Evolutionary conservation across 2,888 invertebrate genomes (phyloP), one percentile per base, ranked within the genome.

Genomic region (Acronicta alni): DNA sequence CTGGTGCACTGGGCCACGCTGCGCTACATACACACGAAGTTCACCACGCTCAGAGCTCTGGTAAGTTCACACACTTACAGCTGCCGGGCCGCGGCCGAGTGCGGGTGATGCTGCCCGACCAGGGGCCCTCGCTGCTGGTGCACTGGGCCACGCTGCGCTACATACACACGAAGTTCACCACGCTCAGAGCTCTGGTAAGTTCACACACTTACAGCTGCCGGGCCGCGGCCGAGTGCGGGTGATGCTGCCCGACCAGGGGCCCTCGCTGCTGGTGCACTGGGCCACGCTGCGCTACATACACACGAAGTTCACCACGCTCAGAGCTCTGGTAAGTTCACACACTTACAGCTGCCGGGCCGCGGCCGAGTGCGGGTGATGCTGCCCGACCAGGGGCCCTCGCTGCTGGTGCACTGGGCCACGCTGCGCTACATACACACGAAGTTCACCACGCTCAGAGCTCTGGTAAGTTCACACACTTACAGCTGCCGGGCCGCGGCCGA

Each of bases 221-320:
- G 82, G 89, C 0, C 87, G 89, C 38, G 84, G 81, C 4, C 89
- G 90, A 64, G 95, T 96, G 20, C 89, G 93, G 44, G 95, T 97
- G 30, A 87, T 89, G 67, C 95, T 96, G 63, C 95, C 97, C 0
- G 97, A 97, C 90, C 23, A 7, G 23, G 97, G 97, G 38, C 88
- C 87, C 54, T 81, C 73, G 12, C 88, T 94, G 54, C 84, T 85
- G 1, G 87, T 96, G 46, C 86, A 92, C 43, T 95, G 95, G 90
- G 81, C 88, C 16, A 81, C 88, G 38, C 86, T 97, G 42, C 90
- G 95, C 41, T 89, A 89, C 57, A 84, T 96, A n/a, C 88, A 88
- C 9, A 84, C 83, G 6, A 87, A 87, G 57, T 95, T 94, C 83
- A 87, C 94, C 72, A 87, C 81, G 45, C 23, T 23, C 23, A 23